Percentiles rank a stretch among this genome's conserved stretches.
Conservation (phyloP, 2,113 vertebrate species). For the Channa argus region DNA sequence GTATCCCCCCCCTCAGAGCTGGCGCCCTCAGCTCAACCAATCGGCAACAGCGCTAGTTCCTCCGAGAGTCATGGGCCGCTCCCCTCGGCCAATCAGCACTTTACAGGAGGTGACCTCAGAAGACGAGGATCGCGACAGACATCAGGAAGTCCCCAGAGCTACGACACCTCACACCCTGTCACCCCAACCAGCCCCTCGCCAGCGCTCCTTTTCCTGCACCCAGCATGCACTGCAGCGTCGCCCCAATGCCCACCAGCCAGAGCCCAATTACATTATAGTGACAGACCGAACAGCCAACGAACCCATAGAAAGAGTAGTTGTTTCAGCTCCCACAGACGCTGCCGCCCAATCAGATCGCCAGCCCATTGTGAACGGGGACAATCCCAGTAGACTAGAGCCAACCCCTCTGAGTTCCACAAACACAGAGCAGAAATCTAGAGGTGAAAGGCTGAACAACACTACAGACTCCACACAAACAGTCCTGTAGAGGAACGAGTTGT, state of each 20-base stretch:
- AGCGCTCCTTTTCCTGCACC: constrained; percentile 86
- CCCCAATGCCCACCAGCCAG: constrained; percentile 72
- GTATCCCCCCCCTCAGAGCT: constrained; percentile 79
- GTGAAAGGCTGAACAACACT: constrained; percentile 61
- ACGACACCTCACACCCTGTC: constrained; percentile 81
- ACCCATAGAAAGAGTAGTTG: constrained; percentile 69
- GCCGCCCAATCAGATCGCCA: constrained; percentile 56
- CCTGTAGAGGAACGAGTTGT: constrained; percentile 56
- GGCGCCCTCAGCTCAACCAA: constrained; percentile 80
- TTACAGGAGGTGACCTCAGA: constrained; percentile 85
- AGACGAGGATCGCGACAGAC: constrained; percentile 81
- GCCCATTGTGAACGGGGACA: background rate
- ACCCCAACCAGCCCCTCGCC: constrained; percentile 80
- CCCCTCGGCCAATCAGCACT: constrained; percentile 83
- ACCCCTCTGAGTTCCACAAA: constrained; percentile 41
- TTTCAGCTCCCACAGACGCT: constrained; percentile 57
- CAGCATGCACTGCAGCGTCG: constrained; percentile 84
- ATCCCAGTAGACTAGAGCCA: constrained; percentile 43
- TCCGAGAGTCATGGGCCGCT: constrained; percentile 81
- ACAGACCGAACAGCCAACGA: constrained; percentile 73
- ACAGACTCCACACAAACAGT: constrained; percentile 74
- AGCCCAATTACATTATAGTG: constrained; percentile 70
- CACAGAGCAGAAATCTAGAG: constrained; percentile 66
- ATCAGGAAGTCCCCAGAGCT: constrained; percentile 71
- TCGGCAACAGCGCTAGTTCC: constrained; percentile 83